These are phyloP conservation scores for Diorhabda elongata DNA, from an alignment of 1,140 invertebrate species.

Conservation along the genomic window DNA sequence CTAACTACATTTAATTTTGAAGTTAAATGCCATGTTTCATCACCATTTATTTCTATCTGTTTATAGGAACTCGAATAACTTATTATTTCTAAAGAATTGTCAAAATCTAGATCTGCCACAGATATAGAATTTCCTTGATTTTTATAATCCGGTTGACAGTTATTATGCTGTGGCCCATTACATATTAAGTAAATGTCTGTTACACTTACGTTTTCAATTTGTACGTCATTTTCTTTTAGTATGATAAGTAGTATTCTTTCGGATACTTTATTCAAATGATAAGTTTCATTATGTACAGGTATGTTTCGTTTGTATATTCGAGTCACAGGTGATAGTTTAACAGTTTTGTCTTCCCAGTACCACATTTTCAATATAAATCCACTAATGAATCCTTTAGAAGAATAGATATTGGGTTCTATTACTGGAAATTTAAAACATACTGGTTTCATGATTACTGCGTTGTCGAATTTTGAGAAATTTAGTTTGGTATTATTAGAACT, in stretches of 20 bases:
- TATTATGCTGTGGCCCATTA: constrained; percentile 48
- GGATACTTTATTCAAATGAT: constrained; percentile 48
- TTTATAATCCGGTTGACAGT: constrained; percentile 68
- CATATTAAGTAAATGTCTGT: constrained; percentile 70
- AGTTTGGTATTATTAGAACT: constrained; percentile 25
- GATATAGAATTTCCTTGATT: constrained; percentile 65
- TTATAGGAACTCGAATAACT: constrained; percentile 66
- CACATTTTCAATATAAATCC: constrained; percentile 78
- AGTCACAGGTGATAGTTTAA: constrained; percentile 23
- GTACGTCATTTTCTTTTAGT: constrained; percentile 61
- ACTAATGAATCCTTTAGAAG: constrained; percentile 54
- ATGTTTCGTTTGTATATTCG: constrained; percentile 27
- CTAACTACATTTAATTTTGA: constrained; percentile 62
- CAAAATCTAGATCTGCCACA: constrained; percentile 67
- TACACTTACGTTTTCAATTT: constrained; percentile 69
- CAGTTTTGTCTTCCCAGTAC: constrained; percentile 58
- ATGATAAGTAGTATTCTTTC: constrained; percentile 72
- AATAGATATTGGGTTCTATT: constrained; percentile 37
- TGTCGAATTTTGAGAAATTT: constrained; percentile 28
- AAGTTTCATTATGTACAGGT: constrained; percentile 27
- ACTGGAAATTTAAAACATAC: constrained; percentile 33
- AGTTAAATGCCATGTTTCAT: constrained; percentile 50
- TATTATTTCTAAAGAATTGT: constrained; percentile 68
- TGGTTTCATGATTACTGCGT: constrained; percentile 39
- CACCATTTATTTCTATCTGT: constrained; percentile 49